A percentile compares a stretch with the other conserved stretches of the same genome.
Evolutionary conservation across 1,140 invertebrate species (phyloP).

Genomic region (Asobara japonica): DNA sequence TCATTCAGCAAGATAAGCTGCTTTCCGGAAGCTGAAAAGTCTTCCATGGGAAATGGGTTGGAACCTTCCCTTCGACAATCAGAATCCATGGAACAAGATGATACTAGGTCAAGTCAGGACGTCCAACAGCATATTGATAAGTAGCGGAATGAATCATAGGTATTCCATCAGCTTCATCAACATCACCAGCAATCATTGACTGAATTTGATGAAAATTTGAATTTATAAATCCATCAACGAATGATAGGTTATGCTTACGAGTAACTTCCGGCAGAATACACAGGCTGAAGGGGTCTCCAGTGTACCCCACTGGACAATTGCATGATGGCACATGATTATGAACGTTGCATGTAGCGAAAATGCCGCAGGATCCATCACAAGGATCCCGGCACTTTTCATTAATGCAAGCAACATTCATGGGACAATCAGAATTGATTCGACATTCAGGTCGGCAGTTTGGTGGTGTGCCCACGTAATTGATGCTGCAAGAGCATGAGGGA

Average conservation of each 20-base stretch:
- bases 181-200: no score
- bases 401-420: constrained; percentile 58
- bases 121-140: no score
- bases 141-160: no score
- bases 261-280: constrained; percentile 64
- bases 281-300: constrained; percentile 76
- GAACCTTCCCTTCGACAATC: no score
- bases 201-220: no score
- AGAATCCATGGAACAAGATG: no score
- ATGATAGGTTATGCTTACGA: constrained; percentile 49
- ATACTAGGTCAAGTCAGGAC: no score
- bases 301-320: constrained; percentile 71
- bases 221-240: background rate
- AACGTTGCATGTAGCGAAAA: constrained; percentile 73
- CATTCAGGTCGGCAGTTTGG: constrained; percentile 66
- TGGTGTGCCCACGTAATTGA: constrained; percentile 68
- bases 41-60: no score
- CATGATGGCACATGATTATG: constrained; percentile 74
- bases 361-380: constrained; percentile 68
- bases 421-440: constrained; percentile 65
- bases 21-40: no score
- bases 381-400: constrained; percentile 65
- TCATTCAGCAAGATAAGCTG: no score
- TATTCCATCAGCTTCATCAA: no score
- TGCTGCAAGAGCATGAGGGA: constrained; percentile 65